These are phyloP conservation scores for Stomorhina lunata DNA, from an alignment of 2,888 invertebrate species.

Conservation along the genomic window DNA sequence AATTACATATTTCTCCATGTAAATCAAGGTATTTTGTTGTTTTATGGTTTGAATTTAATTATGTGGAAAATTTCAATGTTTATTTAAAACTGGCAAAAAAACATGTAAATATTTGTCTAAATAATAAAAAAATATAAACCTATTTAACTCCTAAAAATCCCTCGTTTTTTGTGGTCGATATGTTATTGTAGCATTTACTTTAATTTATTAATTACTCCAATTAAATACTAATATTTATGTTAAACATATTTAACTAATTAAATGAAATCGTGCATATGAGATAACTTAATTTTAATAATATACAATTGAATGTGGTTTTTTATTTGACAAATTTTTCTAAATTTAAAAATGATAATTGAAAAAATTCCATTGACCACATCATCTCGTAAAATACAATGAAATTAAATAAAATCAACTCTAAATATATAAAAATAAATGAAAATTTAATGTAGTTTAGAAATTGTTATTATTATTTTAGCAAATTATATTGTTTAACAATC, in stretches of 20 bases:
- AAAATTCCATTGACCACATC: constrained; percentile 27
- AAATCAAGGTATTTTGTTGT: neutral
- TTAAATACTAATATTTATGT: constrained; percentile 11
- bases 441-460: neutral
- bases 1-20: neutral
- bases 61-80: neutral
- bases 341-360: constrained; percentile 1
- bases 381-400: constrained; percentile 15
- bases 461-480: constrained; percentile 4
- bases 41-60: neutral
- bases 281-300: neutral
- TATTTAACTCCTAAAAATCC: too few relatives aligned
- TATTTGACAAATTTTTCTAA: neutral
- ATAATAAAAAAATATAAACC: too few relatives aligned
- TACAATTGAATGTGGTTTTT: constrained; percentile 13
- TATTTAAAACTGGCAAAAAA: neutral
- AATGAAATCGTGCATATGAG: constrained; percentile 33
- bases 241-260: constrained; percentile 3
- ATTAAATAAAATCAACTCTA: neutral
- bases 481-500: constrained; percentile 21
- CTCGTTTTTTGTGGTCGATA: constrained; percentile 7
- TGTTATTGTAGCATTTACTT: neutral
- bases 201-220: neutral
- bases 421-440: neutral
- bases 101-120: too few relatives aligned